Base-by-base conservation (phyloP, 2,888 invertebrate species). In the Plagodis dolabraria region DNA sequence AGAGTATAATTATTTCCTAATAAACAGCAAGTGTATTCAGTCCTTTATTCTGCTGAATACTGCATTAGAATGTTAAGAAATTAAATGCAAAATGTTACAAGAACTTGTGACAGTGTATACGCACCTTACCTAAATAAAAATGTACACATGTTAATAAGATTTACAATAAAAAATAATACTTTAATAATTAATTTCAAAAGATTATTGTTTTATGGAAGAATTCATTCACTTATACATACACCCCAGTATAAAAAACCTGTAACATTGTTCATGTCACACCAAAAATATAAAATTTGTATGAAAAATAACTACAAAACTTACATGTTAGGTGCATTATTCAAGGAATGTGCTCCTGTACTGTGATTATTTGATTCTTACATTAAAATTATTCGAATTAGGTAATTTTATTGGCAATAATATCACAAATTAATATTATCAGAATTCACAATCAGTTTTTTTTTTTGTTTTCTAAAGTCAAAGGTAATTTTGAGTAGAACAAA, bases 281-380 rank as follows among this genome's bases (percentile, higher is more conserved):
- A 79, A 82, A 85, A 85, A 83, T 85, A 83, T 83, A 84, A 85
- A 85, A 83, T 80, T 82, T 84, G 79, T 86, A 85, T 83, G 83
- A 86, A 87, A 70, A 87, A 86, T 86, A 87, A 87, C 76, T 85
- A 83, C 80, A 72, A 79, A 82, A 84, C 81, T 84, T 83, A 86
- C 79, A 61, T 65, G 57, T 80, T 83, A 80, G 72, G 83, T 86
- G 85, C 85, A 76, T 61, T 76, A 70, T 76, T 78, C 75, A 79
- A 84, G 85, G 83, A 86, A 87, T 87, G 86, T 86, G 84, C 85
- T 75, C 63, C 61, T 7, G 57, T 67, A 60, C 62, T 64, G 67
- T 68, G 68, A 68, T 69, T 58, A 53, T 43, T 57, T 67, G 49
- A 48, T 33, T 57, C 46, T 57, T 71, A 74, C 70, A 74, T 72